Evolutionary conservation across 2,113 vertebrate genomes (phyloP).

Genomic region (Cygnus atratus): DNA sequence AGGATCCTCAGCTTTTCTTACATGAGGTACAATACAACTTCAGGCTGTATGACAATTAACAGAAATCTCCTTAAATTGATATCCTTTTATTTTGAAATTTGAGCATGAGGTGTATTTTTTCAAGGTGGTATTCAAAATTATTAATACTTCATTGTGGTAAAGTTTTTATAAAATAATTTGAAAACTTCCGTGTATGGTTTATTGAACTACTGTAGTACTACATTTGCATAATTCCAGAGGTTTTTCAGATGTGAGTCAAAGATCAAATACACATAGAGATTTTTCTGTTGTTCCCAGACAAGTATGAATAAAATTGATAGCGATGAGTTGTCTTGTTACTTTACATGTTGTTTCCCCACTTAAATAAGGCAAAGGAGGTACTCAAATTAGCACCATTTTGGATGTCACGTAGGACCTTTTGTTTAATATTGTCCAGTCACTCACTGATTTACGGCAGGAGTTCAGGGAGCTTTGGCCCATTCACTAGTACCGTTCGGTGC

Average conservation of each 20-base stretch:
- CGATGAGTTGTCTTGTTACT: fast-evolving
- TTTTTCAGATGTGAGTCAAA: not conserved
- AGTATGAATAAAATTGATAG: not conserved
- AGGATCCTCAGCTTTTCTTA: not conserved
- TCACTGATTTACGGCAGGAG: not conserved
- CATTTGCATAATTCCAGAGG: fast-evolving
- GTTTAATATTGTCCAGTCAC: not conserved
- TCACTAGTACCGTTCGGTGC: fast-evolving
- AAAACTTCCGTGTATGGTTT: not conserved
- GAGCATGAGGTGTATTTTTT: not conserved
- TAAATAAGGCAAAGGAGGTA: not conserved
- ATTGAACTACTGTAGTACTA: not conserved
- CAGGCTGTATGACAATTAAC: not conserved
- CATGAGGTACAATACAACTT: not conserved
- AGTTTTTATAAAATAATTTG: not conserved
- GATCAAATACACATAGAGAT: not conserved
- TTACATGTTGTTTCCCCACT: not conserved
- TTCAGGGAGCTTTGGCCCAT: not conserved
- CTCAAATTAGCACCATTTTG: not conserved
- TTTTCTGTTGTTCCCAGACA: not conserved
- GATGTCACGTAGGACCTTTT: not conserved
- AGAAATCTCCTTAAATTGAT: not conserved
- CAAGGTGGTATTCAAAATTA: not conserved
- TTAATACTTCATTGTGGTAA: not conserved
- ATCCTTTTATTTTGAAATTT: not conserved